A percentile compares a stretch with the other conserved stretches of the same genome.
These are phyloP conservation scores for Notothenia coriiceps DNA, from an alignment of 2,113 vertebrate species.

Conservation along the genomic window DNA sequence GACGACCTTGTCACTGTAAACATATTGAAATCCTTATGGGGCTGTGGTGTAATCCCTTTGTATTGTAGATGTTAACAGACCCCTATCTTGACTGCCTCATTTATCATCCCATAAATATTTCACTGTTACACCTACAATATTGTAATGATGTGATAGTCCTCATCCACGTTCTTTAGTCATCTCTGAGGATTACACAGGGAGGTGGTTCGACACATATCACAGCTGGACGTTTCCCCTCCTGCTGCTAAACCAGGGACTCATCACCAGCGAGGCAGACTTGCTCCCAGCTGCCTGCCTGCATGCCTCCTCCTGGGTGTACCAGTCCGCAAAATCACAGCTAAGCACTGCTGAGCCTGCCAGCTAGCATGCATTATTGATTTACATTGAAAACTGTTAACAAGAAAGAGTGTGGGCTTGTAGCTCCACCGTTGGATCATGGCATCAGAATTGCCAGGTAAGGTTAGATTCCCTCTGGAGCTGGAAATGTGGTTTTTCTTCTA, in stretches of 20 bases:
- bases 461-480: not conserved
- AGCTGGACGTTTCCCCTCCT: constrained; percentile 38
- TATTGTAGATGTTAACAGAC: not conserved
- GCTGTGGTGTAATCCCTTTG: not conserved
- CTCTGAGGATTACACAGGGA: constrained; percentile 9
- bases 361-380: constrained; percentile 72
- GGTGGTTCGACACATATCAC: constrained; percentile 1
- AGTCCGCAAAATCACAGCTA: constrained; percentile 61
- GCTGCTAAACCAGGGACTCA: constrained; percentile 41
- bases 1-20: no score
- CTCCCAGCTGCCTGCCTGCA: constrained; percentile 53
- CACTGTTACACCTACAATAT: not conserved
- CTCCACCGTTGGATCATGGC: constrained; percentile 7
- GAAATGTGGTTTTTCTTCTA: not conserved
- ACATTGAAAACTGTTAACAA: constrained; percentile 64
- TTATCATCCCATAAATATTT: constrained; percentile 7
- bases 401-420: constrained; percentile 17
- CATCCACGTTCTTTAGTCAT: constrained; percentile 6
- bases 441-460: constrained; percentile 13
- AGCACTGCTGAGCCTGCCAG: constrained; percentile 63
- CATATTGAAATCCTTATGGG: not conserved
- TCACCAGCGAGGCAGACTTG: constrained; percentile 56
- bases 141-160: constrained; percentile 3
- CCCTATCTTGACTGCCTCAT: not conserved
- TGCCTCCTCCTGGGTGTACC: constrained; percentile 55